Evolutionary conservation across 2,888 invertebrate species (phyloP), one percentile per base, ranked within the genome.

Genomic region (Epistrophe eligans): DNA sequence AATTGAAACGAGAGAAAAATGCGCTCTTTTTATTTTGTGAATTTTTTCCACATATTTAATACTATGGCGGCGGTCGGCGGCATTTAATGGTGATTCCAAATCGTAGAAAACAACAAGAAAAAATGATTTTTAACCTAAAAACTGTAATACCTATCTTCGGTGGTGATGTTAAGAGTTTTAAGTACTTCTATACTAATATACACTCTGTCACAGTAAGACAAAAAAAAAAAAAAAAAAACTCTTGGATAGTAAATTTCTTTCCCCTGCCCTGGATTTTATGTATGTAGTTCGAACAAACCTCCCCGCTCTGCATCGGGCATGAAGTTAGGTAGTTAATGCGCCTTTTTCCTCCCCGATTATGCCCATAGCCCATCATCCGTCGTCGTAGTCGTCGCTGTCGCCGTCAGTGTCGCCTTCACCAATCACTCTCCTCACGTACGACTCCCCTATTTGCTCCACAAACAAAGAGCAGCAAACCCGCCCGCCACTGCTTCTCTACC

Each of bases 401-500:
- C 79, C 32, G 55, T 55, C 55, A 55, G 28, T 55, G 55, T 55
- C 85, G 77, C 82, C 85, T 79, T 82, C 70, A 73, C 64, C 74
- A 83, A 62, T 58, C 3, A 24, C 35, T 70, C 32, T 19, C 43
- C 77, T 32, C n/a, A 32, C 28, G 15, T 55, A 28, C 43, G 28
- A 35, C 52, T 11, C 60, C 45, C 60, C 62, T 35, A 0, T 55
- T 9, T 55, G 55, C 17, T 43, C 15, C 19, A 64, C 45, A 15
- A 45, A 50, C 50, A 50, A 67, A 50, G 35, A 67, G 67, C 50
- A 67, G 50, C 67, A 67, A 66, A 67, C 43, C 50, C 67, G 50
- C 67, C 70, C 55, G 70, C 45, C 66, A n/a, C 32, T 57, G 19
- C 38, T 19, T 38, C 45, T 17, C 45, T 28, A 17, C 60, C 38